Evolutionary conservation across 2,888 invertebrate genomes (phyloP).

Genomic region (Amitus sp.): DNA sequence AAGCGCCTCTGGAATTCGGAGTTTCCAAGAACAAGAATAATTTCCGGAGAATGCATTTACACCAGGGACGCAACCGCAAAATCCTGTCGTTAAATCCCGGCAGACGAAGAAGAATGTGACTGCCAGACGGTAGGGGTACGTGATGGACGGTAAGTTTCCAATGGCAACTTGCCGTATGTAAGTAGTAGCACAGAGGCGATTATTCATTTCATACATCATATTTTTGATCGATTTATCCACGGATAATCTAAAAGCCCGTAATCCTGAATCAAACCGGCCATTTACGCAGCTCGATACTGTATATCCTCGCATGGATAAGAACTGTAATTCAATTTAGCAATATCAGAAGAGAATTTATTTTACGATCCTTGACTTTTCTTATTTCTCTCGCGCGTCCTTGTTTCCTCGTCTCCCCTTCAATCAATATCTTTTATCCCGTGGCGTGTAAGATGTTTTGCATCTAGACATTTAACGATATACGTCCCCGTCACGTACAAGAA

Average conservation of each 20-base stretch:
- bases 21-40: too few relatives aligned
- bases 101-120: constrained; percentile 37
- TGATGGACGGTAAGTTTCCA: not conserved
- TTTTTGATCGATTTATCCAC: constrained; percentile 12
- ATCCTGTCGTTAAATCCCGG: constrained; percentile 51
- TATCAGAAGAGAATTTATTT: constrained; percentile 3
- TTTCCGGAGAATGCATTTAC: too few relatives aligned
- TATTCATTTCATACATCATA: not conserved
- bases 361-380: constrained; percentile 1
- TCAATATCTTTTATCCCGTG: constrained; percentile 27
- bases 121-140: not conserved
- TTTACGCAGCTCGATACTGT: not conserved
- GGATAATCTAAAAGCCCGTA: not conserved
- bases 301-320: not conserved
- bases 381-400: not conserved
- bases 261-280: not conserved
- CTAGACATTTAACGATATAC: constrained; percentile 24
- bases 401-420: constrained; percentile 14
- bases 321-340: constrained; percentile 29
- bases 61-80: constrained; percentile 32
- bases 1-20: too few relatives aligned
- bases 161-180: not conserved
- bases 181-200: not conserved
- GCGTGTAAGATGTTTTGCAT: constrained; percentile 18
- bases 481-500: constrained; percentile 13